A percentile compares a stretch with the other conserved stretches of the same genome.
Evolutionary conservation across 2,888 invertebrate genomes (phyloP).

Genomic region (Ligdia adustata): DNA sequence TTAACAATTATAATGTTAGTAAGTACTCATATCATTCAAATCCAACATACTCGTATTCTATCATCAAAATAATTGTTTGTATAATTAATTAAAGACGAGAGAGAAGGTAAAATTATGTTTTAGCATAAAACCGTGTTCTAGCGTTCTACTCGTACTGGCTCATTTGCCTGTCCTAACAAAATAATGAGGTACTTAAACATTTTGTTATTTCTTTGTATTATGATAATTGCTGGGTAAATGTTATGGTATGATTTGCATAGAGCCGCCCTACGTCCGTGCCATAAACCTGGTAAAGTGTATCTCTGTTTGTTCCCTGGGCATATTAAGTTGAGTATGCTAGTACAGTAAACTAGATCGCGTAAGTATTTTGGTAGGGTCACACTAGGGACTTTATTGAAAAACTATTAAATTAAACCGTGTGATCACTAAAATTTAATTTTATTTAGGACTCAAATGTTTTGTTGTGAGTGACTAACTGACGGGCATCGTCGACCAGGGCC

Average conservation of each 20-base stretch:
- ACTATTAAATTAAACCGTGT: no score
- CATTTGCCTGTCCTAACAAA: conserved; percentile 28
- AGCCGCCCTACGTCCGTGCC: neutral
- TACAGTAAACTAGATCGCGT: no score
- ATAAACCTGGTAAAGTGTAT: neutral
- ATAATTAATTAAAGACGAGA: neutral
- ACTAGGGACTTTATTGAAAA: no score
- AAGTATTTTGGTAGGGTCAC: no score
- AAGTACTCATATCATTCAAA: no score
- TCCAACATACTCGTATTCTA: no score
- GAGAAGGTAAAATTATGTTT: neutral
- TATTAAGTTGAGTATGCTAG: no score
- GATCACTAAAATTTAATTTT: no score
- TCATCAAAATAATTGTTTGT: neutral
- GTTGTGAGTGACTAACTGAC: no score
- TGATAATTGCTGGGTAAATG: conserved; percentile 30
- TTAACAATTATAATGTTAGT: no score
- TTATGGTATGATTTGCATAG: conserved; percentile 28
- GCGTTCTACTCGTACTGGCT: neutral
- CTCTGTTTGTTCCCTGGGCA: neutral
- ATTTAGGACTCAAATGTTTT: no score
- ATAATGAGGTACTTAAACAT: conserved; percentile 21
- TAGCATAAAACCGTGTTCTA: conserved; percentile 8
- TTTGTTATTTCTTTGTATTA: conserved; percentile 24
- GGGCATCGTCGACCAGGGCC: no score